These are phyloP conservation scores for Dipodomys ordii DNA, from an alignment of 2,113 vertebrate species.

Conservation along the genomic window DNA sequence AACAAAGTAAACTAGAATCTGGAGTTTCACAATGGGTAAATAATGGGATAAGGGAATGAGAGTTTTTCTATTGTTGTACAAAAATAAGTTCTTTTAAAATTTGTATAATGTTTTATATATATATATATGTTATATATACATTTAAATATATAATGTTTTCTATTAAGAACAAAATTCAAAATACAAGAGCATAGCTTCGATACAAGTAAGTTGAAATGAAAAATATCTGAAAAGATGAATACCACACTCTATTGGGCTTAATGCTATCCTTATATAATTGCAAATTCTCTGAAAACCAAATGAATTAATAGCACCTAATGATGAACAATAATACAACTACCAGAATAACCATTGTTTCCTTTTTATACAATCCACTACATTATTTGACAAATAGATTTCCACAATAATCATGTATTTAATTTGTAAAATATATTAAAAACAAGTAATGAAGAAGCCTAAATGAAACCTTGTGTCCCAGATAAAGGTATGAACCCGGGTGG, in stretches of 20 bases:
- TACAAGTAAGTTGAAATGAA: neutral
- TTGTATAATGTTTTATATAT: neutral
- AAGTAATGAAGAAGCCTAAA: neutral
- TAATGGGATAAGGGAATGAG: neutral
- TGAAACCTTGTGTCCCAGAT: neutral
- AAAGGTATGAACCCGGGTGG: neutral
- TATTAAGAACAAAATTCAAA: neutral
- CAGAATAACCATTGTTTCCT: neutral
- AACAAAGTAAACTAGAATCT: neutral
- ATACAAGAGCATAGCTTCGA: neutral
- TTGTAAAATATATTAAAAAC: constrained; percentile 17
- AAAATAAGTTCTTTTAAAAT: constrained; percentile 26
- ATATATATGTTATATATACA: too few relatives aligned
- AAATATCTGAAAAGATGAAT: neutral
- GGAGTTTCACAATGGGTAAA: neutral
- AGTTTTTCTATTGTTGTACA: neutral
- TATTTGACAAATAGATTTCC: neutral
- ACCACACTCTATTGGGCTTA: neutral
- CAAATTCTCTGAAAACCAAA: neutral
- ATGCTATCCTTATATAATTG: neutral
- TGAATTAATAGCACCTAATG: neutral
- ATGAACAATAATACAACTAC: neutral
- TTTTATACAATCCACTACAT: neutral
- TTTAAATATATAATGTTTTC: neutral
- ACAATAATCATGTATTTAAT: neutral